Evolutionary conservation across 1,140 invertebrate species (phyloP), one percentile per base, ranked within the genome.

Genomic region (Drosophila elegans): DNA sequence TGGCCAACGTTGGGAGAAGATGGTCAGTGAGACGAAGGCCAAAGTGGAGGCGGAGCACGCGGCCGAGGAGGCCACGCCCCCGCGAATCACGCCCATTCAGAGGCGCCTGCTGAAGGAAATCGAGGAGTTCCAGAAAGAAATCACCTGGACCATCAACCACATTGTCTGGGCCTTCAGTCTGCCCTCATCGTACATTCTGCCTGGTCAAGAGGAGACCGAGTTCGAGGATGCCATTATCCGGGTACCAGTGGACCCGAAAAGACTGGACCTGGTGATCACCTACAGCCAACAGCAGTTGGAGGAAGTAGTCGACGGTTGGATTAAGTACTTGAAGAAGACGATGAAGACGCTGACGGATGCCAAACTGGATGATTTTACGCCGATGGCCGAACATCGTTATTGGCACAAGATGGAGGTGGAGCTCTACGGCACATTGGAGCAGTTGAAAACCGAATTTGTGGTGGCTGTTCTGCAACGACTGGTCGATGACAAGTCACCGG

Each of bases 351-450:
- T 94, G 39, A 90, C 93, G 49, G 93, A 93, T 39, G 41, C 92
- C 89, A 91, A 84, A 48, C 94, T 95, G 1, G 93, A 94, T 45
- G 96, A 95, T 0, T 95, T 96, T 64, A 96, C 95, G 0, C 97
- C 97, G 2, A 93, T 97, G 52, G 95, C 96, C 0, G 97, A 98
- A 85, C 97, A 96, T 77, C 95, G 96, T 46, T 97, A 96, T 72
- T 98, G 97, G 97, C 94, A 95, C 32, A 95, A 97, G 69, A 93
- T 95, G 79, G 95, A 97, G 84, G 94, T 95, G 0, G 95, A 95
- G 52, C 93, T 98, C 3, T 96, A 96, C 54, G 93, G 95, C 11
- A 92, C 98, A 0, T 94, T 96, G 39, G 97, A 98, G 80, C 97
- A 98, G 85, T 84, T 98, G 10, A 96, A 97, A 81, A 94, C 95